phyloP scores from a whole-genome alignment of 2,113 vertebrate genomes.

The Gasterosteus nipponicus region DNA sequence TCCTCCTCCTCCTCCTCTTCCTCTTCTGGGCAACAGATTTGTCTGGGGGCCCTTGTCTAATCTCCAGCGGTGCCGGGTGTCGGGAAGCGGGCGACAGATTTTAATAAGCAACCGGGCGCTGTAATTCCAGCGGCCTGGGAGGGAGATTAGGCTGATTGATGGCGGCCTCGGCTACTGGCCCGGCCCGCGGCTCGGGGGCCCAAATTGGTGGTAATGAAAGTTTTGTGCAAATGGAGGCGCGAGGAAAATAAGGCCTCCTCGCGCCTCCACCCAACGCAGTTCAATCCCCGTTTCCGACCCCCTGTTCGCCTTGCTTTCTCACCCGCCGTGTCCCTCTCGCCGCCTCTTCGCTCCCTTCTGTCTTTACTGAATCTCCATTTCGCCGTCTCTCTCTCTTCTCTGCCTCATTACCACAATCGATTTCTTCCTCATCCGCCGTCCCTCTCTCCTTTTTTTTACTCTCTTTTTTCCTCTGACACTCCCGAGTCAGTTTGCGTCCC shows the following conservation, averaged over 20 bases:
- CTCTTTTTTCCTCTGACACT: conserved; percentile 34
- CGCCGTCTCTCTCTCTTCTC: conserved; percentile 35
- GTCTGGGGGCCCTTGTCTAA: conserved; percentile 75
- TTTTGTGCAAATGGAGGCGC: conserved; percentile 85
- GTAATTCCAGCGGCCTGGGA: conserved; percentile 80
- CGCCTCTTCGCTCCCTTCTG: too few species aligned
- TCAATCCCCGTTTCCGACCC: too few species aligned
- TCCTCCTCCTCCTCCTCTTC: too few species aligned
- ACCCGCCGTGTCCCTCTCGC: conserved; percentile 50
- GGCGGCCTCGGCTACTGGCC: conserved; percentile 79
- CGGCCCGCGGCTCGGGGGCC: conserved; percentile 71
- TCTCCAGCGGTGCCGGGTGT: conserved; percentile 71
- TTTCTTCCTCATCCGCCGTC: conserved; percentile 48
- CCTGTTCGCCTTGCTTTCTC: conserved; percentile 38
- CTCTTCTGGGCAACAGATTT: conserved; percentile 70
- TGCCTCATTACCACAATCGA: conserved; percentile 54
- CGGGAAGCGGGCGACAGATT: conserved; percentile 78
- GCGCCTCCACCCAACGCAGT: conserved; percentile 60
- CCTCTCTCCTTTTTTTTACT: conserved; percentile 20
- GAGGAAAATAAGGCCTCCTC: conserved; percentile 66
- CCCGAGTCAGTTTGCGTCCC: conserved; percentile 36
- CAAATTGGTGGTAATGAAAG: conserved; percentile 86
- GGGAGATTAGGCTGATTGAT: conserved; percentile 85
- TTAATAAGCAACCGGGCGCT: conserved; percentile 79
- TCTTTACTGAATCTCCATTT: too few species aligned